Evolutionary conservation across 2,797 vertebrate species (phyloP), one percentile per base, ranked within the genome.

Genomic region (Acipenser transmontanus): DNA sequence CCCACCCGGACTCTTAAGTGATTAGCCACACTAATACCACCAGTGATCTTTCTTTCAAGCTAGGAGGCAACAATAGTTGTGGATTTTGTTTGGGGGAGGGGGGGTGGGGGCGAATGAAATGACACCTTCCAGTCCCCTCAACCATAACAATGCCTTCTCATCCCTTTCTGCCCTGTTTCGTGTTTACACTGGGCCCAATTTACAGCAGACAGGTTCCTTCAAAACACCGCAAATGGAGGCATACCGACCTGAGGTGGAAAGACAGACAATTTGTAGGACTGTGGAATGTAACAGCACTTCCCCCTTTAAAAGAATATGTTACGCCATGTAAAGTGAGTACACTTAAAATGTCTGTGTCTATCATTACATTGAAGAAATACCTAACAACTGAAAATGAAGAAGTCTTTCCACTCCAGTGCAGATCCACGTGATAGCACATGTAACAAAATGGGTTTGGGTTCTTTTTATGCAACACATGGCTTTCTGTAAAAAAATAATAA

Each of bases 1-100:
- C 77, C 81, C 78, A 65, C 77, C 76, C 61, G 0, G 71, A 71
- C 76, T 77, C 78, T 76, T 59, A 65, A 1, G 49, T 65, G 73
- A 84, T 77, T 68, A 82, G 79, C 81, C 60, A 68, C 71, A 62
- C 74, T 81, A 88, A 88, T 83, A 74, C 78, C 80, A 78, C 73
- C 17, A 6, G 63, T 74, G 79, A 85, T 82, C 84, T 81, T 71
- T 50, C 78, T 78, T 80, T 82, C 80, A 76, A 77, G 70, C 73
- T 68, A 7, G 0, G n/a, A 70, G 54, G 73, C 74, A 72, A 75
- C 73, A 72, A 78, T 1, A 76, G 76, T 64, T 67, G 70, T 70
- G 65, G 74, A 76, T 80, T 81, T 80, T 81, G 81, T 84, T 68
- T 66, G 61, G 4, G 17, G 17, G 1, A 1, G 17, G 17, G 17